Evolutionary conservation across 1,140 invertebrate species (phyloP), one percentile per base, ranked within the genome.

Genomic region (Camponotus pennsylvanicus): DNA sequence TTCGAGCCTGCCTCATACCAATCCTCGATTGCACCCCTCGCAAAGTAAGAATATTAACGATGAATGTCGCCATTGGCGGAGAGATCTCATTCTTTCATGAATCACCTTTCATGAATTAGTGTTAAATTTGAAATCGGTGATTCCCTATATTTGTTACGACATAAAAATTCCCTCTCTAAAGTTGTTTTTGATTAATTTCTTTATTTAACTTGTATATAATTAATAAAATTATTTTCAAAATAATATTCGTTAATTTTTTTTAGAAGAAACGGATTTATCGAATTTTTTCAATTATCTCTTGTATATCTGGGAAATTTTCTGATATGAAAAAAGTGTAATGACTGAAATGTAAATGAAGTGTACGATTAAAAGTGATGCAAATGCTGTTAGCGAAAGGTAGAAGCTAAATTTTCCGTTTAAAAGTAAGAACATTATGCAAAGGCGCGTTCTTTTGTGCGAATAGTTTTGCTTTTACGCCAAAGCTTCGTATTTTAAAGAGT

Each of bases 261-360:
- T 3, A 15, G 6, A 42, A 40, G 21, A 27, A 61, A 76, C 15
- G 13, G 7, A 76, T 76, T 61, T 18, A 76, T 61, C 37, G 13
- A 18, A 37, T 78, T 34, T 66, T 66, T 34, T 78, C 42, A 7
- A 34, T 78, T 3, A 21, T 34, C 11, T 34, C 49, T 2, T 15
- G 27, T 1, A 21, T 18, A 27, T 15, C 40, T 27, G 27, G 18
- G n/a, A 49, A 78, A 66, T 45, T 66, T 78, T 66, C 76, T 67
- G 61, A 79, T 76, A 59, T 76, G 73, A n/a, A 76, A 76, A 76
- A 76, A 61, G 21, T 61, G 73, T 76, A 76, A 76, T 52, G 76
- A 79, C 61, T 49, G 76, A 79, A 49, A 67, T 79, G 76, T 32
- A 67, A 67, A 67, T 67, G 27, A 42, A 8, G 27, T 34, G 42